Conservation (phyloP, 1,140 invertebrate species). For the Lamellibrachia luymesi region DNA sequence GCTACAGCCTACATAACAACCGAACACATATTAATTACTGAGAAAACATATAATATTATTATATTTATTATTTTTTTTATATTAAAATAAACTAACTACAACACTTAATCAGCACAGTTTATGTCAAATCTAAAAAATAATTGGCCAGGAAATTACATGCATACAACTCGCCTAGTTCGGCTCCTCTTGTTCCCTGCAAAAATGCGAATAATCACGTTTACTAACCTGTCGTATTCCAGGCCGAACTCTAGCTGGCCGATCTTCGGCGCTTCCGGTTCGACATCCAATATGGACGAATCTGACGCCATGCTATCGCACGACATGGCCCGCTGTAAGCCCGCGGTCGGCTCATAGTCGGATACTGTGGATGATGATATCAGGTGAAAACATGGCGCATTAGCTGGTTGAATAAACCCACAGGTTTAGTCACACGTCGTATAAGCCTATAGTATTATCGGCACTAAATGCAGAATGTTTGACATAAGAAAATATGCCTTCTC, state of each 20-base stretch:
- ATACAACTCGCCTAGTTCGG: too few relatives aligned
- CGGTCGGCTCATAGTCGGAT: slow-evolving; percentile 44
- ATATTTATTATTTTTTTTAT: too few relatives aligned
- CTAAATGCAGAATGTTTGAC: not conserved
- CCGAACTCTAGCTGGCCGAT: slow-evolving; percentile 76
- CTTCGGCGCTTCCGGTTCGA: slow-evolving; percentile 69
- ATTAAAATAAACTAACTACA: too few relatives aligned
- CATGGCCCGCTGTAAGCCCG: slow-evolving; percentile 64
- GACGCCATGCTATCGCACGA: slow-evolving; percentile 82
- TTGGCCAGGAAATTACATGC: too few relatives aligned
- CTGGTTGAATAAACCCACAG: slow-evolving; percentile 17
- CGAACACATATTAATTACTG: too few relatives aligned
- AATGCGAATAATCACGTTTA: not conserved
- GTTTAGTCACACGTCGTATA: not conserved
- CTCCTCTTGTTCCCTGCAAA: too few relatives aligned
- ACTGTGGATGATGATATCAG: slow-evolving; percentile 33
- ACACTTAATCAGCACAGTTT: too few relatives aligned
- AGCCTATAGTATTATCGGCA: not conserved
- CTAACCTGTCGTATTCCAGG: slow-evolving; percentile 73
- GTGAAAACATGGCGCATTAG: slow-evolving; percentile 28
- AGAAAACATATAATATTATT: too few relatives aligned
- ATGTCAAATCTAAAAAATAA: too few relatives aligned
- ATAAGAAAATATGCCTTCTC: not conserved
- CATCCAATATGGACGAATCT: slow-evolving; percentile 73
- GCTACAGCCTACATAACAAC: too few relatives aligned